These are phyloP conservation scores for Amazona vittata DNA, from an alignment of 2,113 vertebrate genomes.

Conservation along the genomic window DNA sequence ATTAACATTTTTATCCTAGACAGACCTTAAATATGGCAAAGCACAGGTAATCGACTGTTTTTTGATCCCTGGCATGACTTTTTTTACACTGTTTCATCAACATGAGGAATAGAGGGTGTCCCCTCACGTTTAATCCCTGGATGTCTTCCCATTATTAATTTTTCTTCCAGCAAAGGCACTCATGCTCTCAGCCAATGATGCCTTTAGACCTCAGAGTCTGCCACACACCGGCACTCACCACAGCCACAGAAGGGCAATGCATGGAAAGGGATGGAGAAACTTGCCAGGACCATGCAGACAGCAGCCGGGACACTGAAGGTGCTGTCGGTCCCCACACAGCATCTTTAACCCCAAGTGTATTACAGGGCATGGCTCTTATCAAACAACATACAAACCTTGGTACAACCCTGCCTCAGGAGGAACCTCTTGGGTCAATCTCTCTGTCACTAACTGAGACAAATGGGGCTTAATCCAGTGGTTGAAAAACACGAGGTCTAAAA, in stretches of 20 bases:
- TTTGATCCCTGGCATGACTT: background rate
- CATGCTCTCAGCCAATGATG: background rate
- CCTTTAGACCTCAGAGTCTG: background rate
- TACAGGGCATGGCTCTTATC: background rate
- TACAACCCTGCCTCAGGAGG: background rate
- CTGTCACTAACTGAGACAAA: background rate
- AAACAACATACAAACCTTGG: background rate
- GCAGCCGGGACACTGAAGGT: background rate
- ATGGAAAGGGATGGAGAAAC: background rate
- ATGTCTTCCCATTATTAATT: background rate
- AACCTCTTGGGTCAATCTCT: background rate
- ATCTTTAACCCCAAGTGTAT: background rate
- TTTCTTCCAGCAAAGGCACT: background rate
- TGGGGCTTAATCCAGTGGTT: background rate
- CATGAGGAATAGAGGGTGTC: background rate
- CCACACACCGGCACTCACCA: background rate
- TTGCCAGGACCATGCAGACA: rapidly evolving
- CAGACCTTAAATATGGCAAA: background rate
- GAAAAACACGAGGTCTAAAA: background rate
- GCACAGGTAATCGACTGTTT: background rate
- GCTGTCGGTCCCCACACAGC: background rate
- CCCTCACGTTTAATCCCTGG: background rate
- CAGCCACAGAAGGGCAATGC: background rate
- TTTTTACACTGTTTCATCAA: background rate
- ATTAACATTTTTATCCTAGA: background rate